A percentile compares a stretch with the other conserved stretches of the same genome.
phyloP scores from a whole-genome alignment of 2,797 vertebrate genomes.

The Sebastes itinus region DNA sequence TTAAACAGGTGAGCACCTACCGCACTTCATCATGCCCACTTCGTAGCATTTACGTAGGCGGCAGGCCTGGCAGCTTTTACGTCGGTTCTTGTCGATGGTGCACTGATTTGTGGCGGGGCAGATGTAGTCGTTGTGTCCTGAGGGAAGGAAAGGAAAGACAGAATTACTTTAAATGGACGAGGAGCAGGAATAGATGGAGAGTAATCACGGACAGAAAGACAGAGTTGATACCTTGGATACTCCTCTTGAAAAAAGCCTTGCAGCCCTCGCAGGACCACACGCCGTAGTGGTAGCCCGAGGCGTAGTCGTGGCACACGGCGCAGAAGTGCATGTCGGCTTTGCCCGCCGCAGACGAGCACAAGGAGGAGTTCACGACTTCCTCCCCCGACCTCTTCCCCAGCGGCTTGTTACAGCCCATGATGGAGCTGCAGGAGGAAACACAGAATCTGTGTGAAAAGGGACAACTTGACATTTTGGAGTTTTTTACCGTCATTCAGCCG shows the following conservation, averaged over 20 bases:
- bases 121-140: slow-evolving; percentile 97
- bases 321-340: slow-evolving; percentile 93
- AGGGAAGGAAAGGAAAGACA: neutral
- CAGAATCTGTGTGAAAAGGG: slow-evolving; percentile 16
- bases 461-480: slow-evolving; percentile 58
- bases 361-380: slow-evolving; percentile 75
- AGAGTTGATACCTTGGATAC: slow-evolving; percentile 89
- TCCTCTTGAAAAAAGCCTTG: slow-evolving; percentile 98
- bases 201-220: neutral
- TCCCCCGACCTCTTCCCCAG: slow-evolving; percentile 61
- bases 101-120: slow-evolving; percentile 98
- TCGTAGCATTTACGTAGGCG: slow-evolving; percentile 96
- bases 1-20: slow-evolving; percentile 66
- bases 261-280: slow-evolving; percentile 99
- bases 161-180: accelerated
- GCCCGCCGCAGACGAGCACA: slow-evolving; percentile 35
- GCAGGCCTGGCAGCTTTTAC: slow-evolving; percentile 98
- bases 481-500: slow-evolving; percentile 26
- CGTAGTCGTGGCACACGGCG: slow-evolving; percentile 94
- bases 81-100: slow-evolving; percentile 97
- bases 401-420: slow-evolving; percentile 68
- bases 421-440: slow-evolving; percentile 45
- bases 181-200: neutral
- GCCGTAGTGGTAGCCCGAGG: slow-evolving; percentile 97
- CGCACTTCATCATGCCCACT: slow-evolving; percentile 99